Evolutionary conservation across 2,797 vertebrate genomes (phyloP).

Genomic region (Capromys pilorides): DNA sequence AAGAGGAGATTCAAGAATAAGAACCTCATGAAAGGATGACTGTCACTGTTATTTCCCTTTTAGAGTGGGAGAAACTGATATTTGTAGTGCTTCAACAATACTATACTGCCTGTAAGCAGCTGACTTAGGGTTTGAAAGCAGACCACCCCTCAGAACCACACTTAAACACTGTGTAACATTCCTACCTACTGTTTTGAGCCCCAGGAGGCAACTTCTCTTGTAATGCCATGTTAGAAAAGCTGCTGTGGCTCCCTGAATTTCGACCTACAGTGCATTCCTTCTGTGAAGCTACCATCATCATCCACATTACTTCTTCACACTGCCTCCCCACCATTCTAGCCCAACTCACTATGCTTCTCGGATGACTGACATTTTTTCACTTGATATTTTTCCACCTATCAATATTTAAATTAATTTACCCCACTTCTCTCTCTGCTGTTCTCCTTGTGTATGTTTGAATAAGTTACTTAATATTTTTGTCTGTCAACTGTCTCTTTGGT

Average conservation of each 20-base stretch:
- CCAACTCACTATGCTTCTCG: background rate
- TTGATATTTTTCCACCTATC: background rate
- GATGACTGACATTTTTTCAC: background rate
- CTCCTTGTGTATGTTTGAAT: background rate
- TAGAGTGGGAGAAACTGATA: background rate
- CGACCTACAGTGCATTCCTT: background rate
- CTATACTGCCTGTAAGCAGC: background rate
- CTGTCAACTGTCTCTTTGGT: background rate
- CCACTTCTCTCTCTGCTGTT: background rate
- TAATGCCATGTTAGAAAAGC: background rate
- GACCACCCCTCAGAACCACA: too few species aligned
- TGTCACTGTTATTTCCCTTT: background rate
- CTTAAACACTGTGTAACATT: background rate
- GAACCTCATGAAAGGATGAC: background rate
- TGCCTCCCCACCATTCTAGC: background rate
- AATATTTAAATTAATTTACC: conserved; percentile 13
- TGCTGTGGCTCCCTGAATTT: background rate
- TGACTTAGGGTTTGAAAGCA: background rate
- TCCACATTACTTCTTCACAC: background rate
- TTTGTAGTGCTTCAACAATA: background rate
- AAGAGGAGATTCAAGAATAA: background rate
- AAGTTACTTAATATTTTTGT: background rate
- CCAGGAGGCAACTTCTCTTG: background rate
- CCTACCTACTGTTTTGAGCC: background rate
- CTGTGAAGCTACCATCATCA: background rate